These are phyloP conservation scores for Crocidura indochinensis DNA, from an alignment of 2,797 vertebrate genomes.

Conservation along the genomic window DNA sequence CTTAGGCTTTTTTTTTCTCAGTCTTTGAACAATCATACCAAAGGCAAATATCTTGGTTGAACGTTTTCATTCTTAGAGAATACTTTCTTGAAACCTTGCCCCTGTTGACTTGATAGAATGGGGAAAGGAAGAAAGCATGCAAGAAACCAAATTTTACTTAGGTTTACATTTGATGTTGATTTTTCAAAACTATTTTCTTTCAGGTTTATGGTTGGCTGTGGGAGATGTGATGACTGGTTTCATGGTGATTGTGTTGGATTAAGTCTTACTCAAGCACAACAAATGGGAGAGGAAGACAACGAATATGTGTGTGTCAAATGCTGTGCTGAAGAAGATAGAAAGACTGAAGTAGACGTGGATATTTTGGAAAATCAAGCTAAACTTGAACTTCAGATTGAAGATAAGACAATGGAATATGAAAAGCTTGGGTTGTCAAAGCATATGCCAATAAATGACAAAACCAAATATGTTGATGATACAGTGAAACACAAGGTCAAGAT, in stretches of 20 bases:
- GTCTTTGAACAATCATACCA: slow-evolving; percentile 39
- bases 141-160: background rate
- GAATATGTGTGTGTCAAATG: slow-evolving; percentile 98
- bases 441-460: slow-evolving; percentile 88
- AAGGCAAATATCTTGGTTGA: slow-evolving; percentile 29
- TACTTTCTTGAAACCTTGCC: slow-evolving; percentile 37
- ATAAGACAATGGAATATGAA: slow-evolving; percentile 91
- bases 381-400: slow-evolving; percentile 90
- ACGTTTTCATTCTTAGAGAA: slow-evolving; percentile 34
- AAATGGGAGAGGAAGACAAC: slow-evolving; percentile 98
- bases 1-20: background rate
- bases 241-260: slow-evolving; percentile 98
- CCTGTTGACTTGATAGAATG: background rate
- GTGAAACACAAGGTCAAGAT: slow-evolving; percentile 93
- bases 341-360: slow-evolving; percentile 88
- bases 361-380: slow-evolving; percentile 87
- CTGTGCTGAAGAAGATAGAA: slow-evolving; percentile 96
- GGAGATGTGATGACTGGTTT: slow-evolving; percentile 99
- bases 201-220: slow-evolving; percentile 99
- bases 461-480: slow-evolving; percentile 86
- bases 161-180: background rate
- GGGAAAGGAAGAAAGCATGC: background rate
- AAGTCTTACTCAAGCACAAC: slow-evolving; percentile 96
- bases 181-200: background rate
- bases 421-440: slow-evolving; percentile 90